These are phyloP conservation scores for Pelodytes ibericus DNA, from an alignment of 2,797 vertebrate species.

Conservation along the genomic window DNA sequence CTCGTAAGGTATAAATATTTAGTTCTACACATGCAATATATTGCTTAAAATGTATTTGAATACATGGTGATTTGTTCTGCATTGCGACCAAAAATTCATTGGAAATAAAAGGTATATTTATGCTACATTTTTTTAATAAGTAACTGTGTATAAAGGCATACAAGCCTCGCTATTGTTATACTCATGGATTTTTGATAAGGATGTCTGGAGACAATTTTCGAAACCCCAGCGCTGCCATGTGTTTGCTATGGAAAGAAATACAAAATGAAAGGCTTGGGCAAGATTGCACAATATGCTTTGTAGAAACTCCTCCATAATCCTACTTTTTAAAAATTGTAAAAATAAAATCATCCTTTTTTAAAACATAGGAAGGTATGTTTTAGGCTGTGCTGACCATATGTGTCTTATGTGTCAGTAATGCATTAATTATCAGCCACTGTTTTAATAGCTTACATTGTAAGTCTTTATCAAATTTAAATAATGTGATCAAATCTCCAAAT, in stretches of 20 bases:
- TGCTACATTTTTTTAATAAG: too few species aligned
- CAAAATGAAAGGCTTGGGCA: neutral
- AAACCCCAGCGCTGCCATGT: neutral
- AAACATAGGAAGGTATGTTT: neutral
- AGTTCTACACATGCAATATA: too few species aligned
- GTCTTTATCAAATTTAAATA: conserved; percentile 26
- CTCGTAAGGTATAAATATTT: too few species aligned
- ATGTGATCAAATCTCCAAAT: conserved; percentile 33
- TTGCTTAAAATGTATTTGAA: too few species aligned
- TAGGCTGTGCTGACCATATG: neutral
- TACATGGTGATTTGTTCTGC: too few species aligned
- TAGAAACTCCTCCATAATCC: neutral
- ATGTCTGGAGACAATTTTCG: neutral
- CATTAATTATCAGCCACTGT: conserved; percentile 13
- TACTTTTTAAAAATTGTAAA: neutral
- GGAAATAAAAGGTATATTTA: too few species aligned
- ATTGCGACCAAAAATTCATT: too few species aligned
- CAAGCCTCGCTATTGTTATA: too few species aligned
- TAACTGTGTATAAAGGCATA: too few species aligned
- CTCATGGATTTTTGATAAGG: too few species aligned
- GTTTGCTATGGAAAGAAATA: neutral
- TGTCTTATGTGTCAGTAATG: conserved; percentile 20
- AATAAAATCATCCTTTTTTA: neutral
- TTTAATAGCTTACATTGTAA: conserved; percentile 27
- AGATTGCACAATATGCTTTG: neutral